Conservation (phyloP, 2,797 vertebrate species). For the Rhyacichthys aspro region DNA sequence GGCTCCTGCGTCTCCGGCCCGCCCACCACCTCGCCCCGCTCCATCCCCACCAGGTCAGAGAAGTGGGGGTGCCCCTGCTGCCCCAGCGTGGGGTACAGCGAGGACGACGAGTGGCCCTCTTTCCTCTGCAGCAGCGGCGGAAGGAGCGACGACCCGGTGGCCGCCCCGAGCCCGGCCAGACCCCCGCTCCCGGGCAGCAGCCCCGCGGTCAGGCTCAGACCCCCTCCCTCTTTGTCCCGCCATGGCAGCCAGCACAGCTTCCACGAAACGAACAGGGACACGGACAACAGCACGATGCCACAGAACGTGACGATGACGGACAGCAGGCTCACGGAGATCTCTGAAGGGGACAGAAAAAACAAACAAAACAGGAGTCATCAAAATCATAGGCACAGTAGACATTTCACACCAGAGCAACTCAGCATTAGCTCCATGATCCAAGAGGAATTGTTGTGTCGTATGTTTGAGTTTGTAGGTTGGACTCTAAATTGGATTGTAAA, state of each 20-base stretch:
- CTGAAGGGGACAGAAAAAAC: conserved; percentile 58
- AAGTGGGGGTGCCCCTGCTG: conserved; percentile 88
- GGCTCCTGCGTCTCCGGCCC: conserved; percentile 87
- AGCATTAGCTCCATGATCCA: too few relatives aligned
- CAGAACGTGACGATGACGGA: conserved; percentile 95
- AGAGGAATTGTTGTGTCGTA: too few relatives aligned
- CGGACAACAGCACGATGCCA: conserved; percentile 90
- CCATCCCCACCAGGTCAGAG: conserved; percentile 85
- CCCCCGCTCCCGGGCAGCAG: conserved; percentile 84
- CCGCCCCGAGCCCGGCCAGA: conserved; percentile 70
- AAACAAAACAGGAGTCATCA: not conserved
- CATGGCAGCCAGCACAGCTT: conserved; percentile 96
- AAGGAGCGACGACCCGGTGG: conserved; percentile 77
- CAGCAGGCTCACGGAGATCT: conserved; percentile 92
- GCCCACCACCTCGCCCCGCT: conserved; percentile 82
- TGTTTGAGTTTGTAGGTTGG: too few relatives aligned
- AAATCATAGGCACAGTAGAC: too few relatives aligned
- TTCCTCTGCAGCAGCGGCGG: conserved; percentile 84
- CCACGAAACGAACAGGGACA: conserved; percentile 96
- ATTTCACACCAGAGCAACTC: not conserved
- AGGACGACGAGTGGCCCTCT: conserved; percentile 85
- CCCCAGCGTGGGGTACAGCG: conserved; percentile 81
- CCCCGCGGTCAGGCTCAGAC: conserved; percentile 82
- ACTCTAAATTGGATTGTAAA: too few relatives aligned
- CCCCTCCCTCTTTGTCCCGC: conserved; percentile 89